Evolutionary conservation across 1,140 invertebrate genomes (phyloP), one percentile per base, ranked within the genome.

Genomic region (Physella acuta): DNA sequence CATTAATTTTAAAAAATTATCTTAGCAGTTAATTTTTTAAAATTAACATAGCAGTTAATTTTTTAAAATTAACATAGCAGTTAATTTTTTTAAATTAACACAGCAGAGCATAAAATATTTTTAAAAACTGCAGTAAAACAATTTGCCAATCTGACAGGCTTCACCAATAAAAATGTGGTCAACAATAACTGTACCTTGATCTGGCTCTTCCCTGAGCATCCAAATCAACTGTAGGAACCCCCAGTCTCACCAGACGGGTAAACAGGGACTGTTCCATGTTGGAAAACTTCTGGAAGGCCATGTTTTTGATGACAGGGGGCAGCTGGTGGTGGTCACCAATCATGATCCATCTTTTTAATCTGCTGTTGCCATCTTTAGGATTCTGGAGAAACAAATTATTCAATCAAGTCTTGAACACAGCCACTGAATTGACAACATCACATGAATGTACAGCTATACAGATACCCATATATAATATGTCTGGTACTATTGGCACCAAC

Each of bases 221-320:
- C 26, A 99, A 86, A 81, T 99, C 93, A 33, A 99, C 92, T 1
- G 95, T 97, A 0, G 97, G 97, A 0, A 99, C 96, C 0, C 96
- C 95, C 0, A 99, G 88, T 20, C 97, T 86, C 0, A 99, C 97
- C 81, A 99, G 92, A 59, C 98, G 87, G 0, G 97, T 96, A 82
- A 99, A 99, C 2, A 99, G 87, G 37, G 94, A 97, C 82, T 99
- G 98, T 81, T 99, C 98, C 97, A 99, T 99, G 81, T 99, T 99
- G 5, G 94, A 97, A 85, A 97, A 99, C 82, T 99, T 99, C 85
- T 99, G 96, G 85, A 99, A 99, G 20, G 97, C 97, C 93, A 99
- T 98, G 82, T 99, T 99, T 85, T 99, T 99, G 44, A 99, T 98
- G 14, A 99, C 95, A 0, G 98, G 98, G 0, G 98, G 98, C 72